phyloP scores from a whole-genome alignment of 2,888 invertebrate genomes.

The Metacarcinus magister region DNA sequence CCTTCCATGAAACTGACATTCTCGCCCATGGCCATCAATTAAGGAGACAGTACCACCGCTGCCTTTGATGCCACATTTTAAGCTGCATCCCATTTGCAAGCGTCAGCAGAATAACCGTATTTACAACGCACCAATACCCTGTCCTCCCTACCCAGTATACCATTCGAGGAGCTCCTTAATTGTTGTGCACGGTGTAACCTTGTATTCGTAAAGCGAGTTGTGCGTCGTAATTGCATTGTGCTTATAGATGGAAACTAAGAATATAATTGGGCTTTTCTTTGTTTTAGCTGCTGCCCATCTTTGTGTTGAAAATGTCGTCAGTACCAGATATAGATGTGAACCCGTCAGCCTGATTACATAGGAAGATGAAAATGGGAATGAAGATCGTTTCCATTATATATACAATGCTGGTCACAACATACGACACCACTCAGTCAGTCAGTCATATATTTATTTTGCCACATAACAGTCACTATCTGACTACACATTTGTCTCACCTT shows the following conservation, averaged over 20 bases:
- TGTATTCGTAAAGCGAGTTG: not conserved
- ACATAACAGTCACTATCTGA: no score
- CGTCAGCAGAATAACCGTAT: not conserved
- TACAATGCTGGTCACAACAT: no score
- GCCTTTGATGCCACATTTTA: not conserved
- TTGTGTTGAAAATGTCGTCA: not conserved
- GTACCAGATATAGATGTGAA: not conserved
- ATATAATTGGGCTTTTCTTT: not conserved
- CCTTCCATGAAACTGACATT: not conserved
- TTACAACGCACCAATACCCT: not conserved
- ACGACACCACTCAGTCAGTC: not conserved
- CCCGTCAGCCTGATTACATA: not conserved
- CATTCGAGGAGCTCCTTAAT: not conserved
- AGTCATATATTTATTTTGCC: not conserved
- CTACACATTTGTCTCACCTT: not conserved
- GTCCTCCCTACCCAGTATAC: not conserved
- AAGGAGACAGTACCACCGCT: not conserved
- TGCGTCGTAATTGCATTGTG: not conserved
- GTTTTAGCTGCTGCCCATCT: not conserved
- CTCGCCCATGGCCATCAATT: not conserved
- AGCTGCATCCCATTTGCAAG: not conserved
- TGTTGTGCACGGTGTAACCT: not conserved
- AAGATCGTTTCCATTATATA: no score
- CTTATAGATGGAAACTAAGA: not conserved
- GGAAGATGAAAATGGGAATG: not conserved